phyloP scores from a whole-genome alignment of 2,888 invertebrate species.

The Ophion obscuratus region DNA sequence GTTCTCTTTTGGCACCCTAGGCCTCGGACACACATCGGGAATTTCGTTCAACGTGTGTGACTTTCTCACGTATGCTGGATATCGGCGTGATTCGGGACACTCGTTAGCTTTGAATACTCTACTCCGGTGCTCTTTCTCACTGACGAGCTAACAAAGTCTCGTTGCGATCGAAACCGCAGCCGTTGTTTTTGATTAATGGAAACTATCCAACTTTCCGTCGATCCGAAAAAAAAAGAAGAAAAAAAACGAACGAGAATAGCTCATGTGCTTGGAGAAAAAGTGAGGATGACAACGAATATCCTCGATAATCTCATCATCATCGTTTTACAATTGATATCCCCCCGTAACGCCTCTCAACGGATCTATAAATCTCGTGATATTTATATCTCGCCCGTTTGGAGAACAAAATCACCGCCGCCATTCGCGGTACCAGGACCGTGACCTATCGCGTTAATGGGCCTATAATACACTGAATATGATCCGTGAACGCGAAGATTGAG shows the following conservation, averaged over 20 bases:
- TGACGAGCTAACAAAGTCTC: no score
- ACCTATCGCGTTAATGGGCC: slow-evolving; percentile 70
- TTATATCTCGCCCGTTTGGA: slow-evolving; percentile 31
- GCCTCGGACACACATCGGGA: neutral
- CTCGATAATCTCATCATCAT: neutral
- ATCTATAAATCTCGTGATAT: slow-evolving; percentile 16
- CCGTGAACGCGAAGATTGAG: slow-evolving; percentile 59
- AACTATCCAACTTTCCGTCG: neutral
- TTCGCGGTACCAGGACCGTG: slow-evolving; percentile 58
- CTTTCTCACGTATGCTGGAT: slow-evolving; percentile 8
- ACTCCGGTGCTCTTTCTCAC: no score
- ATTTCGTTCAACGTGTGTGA: slow-evolving; percentile 1
- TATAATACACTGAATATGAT: slow-evolving; percentile 71
- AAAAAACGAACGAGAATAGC: neutral
- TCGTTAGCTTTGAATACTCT: neutral
- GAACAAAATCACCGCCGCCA: slow-evolving; percentile 35
- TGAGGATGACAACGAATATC: neutral
- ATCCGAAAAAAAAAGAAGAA: neutral
- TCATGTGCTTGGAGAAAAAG: neutral
- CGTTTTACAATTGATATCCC: slow-evolving; percentile 32
- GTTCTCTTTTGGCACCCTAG: slow-evolving; percentile 19
- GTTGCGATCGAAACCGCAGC: neutral
- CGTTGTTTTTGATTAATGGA: neutral
- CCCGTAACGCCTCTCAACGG: slow-evolving; percentile 13
- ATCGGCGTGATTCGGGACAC: neutral